phyloP scores from a whole-genome alignment of 1,140 invertebrate genomes.

The Anastatus disparis region DNA sequence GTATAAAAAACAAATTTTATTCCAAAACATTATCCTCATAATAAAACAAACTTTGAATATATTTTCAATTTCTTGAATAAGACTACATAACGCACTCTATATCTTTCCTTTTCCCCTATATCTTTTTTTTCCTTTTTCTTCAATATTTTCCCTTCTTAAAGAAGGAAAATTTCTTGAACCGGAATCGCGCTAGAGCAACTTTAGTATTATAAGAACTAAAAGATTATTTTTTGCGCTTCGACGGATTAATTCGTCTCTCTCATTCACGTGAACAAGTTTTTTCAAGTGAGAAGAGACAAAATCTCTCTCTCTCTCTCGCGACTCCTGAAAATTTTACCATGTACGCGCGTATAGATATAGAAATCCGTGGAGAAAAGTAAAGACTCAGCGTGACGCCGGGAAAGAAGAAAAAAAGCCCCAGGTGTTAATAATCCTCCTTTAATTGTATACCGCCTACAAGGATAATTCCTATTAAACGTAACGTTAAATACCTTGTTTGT shows the following conservation, averaged over 20 bases:
- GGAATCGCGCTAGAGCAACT: conserved; percentile 59
- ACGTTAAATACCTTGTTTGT: conserved; percentile 64
- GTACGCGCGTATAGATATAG: too few relatives aligned
- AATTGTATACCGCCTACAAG: conserved; percentile 57
- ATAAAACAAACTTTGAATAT: too few relatives aligned
- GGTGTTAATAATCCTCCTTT: conserved; percentile 65
- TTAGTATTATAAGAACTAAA: conserved; percentile 35
- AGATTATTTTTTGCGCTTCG: too few relatives aligned
- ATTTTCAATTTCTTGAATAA: too few relatives aligned
- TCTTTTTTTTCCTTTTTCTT: not conserved
- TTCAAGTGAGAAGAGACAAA: not conserved
- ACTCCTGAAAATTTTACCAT: too few relatives aligned
- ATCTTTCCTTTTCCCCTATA: too few relatives aligned
- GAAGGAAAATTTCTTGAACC: conserved; percentile 30
- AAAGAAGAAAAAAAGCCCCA: too few relatives aligned
- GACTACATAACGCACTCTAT: too few relatives aligned
- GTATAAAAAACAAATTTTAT: too few relatives aligned
- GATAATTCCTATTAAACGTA: conserved; percentile 62
- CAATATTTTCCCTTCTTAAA: not conserved
- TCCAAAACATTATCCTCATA: too few relatives aligned
- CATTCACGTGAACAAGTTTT: not conserved
- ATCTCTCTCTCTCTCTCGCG: too few relatives aligned
- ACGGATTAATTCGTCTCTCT: not conserved
- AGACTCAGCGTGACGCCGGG: conserved; percentile 58
- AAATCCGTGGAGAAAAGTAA: conserved; percentile 30